Conservation (phyloP, 2,888 invertebrate genomes). For the Andrena camellia region DNA sequence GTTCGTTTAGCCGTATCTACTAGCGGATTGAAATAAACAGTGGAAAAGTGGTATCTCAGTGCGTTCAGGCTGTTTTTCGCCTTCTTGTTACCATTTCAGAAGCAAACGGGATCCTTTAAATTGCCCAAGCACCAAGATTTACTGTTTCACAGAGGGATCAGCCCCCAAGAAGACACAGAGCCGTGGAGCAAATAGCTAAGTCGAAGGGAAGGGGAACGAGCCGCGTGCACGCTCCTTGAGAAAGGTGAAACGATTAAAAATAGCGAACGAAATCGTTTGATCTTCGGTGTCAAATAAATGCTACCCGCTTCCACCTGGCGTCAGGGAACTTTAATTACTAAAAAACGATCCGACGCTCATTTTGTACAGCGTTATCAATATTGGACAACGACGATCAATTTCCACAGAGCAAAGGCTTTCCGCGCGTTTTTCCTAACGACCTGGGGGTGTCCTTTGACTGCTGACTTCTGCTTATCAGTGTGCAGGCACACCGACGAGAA, state of each 20-base stretch:
- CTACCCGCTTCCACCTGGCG: neutral
- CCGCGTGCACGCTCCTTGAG: neutral
- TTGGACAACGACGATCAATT: conserved; percentile 11
- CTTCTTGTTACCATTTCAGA: conserved; percentile 15
- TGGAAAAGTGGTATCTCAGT: neutral
- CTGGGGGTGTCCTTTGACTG: too few species aligned
- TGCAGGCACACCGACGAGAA: neutral
- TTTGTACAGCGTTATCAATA: conserved; percentile 28
- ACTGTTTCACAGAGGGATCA: neutral
- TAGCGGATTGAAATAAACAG: neutral
- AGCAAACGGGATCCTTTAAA: conserved; percentile 6
- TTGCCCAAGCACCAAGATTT: neutral
- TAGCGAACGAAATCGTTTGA: neutral
- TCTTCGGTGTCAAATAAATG: neutral
- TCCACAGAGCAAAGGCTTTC: conserved; percentile 36
- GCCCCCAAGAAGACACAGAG: neutral
- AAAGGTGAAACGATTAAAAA: neutral
- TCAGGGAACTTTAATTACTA: conserved; percentile 5
- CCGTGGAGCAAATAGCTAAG: neutral
- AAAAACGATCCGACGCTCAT: neutral
- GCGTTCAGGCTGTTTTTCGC: conserved; percentile 12
- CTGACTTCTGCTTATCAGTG: too few species aligned
- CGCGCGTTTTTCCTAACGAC: neutral
- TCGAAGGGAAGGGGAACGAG: conserved; percentile 1
- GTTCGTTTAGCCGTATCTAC: conserved; percentile 32